Evolutionary conservation across 2,797 vertebrate species (phyloP), one percentile per base, ranked within the genome.

Genomic region (Phoebastria nigripes): DNA sequence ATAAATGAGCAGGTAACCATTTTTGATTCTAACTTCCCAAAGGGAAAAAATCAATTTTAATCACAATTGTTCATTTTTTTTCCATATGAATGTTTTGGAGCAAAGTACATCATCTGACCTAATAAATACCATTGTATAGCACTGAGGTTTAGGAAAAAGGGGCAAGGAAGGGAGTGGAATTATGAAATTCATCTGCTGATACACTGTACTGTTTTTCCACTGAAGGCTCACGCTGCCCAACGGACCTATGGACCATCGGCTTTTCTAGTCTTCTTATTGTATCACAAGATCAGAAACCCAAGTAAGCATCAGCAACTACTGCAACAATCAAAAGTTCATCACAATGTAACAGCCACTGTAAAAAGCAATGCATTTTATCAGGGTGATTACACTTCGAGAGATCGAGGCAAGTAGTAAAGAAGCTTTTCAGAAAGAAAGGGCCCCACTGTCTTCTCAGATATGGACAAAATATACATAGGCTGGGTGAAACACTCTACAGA

Each of bases 31-130:
- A 98, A 98, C 98, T 98, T 99, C 99, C 98, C 98, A 98, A 98
- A 98, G 98, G 98, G 98, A 97, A 98, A 98, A 99, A 99, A 99
- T 99, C 99, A 99, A 99, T 99, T 99, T 99, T 99, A 99, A 99
- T 99, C 98, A 98, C 98, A 99, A 99, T 98, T 99, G 98, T 98
- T 99, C 98, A 97, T 98, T 98, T 98, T 97, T 97, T 98, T 98
- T 37, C 58, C 97, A 98, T 98, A 99, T 98, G 98, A 98, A 99
- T 98, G 98, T 99, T 98, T 98, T 97, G 96, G 97, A 98, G 98
- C 97, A 72, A 97, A 98, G 97, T 98, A 99, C 98, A 98, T 99
- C 98, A 98, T 98, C 98, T 97, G 97, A 98, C 97, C 98, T 98
- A 98, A 98, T 98, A 99, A 99, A 98, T 96, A 98, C 97, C 97